Percentiles rank a stretch among this genome's conserved stretches.
phyloP scores from a whole-genome alignment of 2,888 invertebrate species.

The Rugalucina vietnamica region DNA sequence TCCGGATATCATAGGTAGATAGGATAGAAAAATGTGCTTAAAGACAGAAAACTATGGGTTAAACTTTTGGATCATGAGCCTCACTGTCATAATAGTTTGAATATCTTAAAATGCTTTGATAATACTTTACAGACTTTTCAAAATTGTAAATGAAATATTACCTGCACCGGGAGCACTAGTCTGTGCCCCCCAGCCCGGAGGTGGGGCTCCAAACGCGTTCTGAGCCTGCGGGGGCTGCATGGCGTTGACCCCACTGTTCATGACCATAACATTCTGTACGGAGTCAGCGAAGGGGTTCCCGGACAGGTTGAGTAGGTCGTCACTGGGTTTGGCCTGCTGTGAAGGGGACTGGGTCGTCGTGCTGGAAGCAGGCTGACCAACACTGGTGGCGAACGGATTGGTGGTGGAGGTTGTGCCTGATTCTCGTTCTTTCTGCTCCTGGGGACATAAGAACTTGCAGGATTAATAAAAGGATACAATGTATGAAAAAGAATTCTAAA shows the following conservation, averaged over 20 bases:
- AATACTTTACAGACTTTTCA: too few species aligned
- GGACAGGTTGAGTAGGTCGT: conserved; percentile 92
- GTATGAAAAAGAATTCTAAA: too few species aligned
- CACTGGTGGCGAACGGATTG: conserved; percentile 70
- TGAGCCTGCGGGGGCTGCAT: conserved; percentile 44
- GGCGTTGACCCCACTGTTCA: conserved; percentile 58
- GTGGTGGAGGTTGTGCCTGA: conserved; percentile 29
- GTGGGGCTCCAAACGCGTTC: conserved; percentile 63
- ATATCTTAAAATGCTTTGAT: too few species aligned
- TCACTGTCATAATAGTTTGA: too few species aligned
- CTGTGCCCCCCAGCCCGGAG: conserved; percentile 16
- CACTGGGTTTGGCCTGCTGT: conserved; percentile 89
- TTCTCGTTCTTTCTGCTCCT: not conserved
- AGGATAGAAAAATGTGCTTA: too few species aligned
- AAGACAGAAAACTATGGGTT: too few species aligned
- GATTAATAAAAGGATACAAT: too few species aligned
- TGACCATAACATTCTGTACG: conserved; percentile 78
- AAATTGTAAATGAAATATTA: not conserved
- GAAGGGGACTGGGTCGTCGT: conserved; percentile 59
- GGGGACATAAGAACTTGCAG: too few species aligned
- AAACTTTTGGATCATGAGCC: too few species aligned
- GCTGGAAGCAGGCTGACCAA: conserved; percentile 46
- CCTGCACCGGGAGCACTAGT: not conserved
- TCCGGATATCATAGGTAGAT: too few species aligned
- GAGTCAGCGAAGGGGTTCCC: conserved; percentile 91